Conservation (phyloP, 2,888 invertebrate species). For the Noctua janthina region DNA sequence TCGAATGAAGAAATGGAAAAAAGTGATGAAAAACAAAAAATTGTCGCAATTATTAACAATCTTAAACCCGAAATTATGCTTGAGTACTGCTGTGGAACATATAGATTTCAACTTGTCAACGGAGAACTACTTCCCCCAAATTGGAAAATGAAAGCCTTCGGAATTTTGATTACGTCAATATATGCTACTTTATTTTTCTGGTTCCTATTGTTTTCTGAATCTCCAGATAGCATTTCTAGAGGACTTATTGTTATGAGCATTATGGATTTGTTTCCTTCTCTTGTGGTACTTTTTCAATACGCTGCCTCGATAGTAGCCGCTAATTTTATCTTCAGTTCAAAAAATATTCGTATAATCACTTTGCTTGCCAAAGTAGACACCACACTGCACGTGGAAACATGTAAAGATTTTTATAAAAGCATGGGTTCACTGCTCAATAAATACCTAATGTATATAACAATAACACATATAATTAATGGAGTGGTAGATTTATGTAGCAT, state of each 20-base stretch:
- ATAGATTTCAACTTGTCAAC: slow-evolving; percentile 15
- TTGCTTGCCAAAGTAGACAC: slow-evolving; percentile 71
- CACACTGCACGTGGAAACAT: slow-evolving; percentile 63
- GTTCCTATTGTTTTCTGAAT: slow-evolving; percentile 43
- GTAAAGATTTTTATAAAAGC: slow-evolving; percentile 68
- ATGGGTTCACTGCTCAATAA: slow-evolving; percentile 59
- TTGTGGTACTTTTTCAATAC: slow-evolving; percentile 71
- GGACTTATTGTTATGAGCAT: neutral
- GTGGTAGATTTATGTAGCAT: slow-evolving; percentile 58
- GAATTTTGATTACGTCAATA: slow-evolving; percentile 13
- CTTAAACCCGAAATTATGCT: slow-evolving; percentile 21
- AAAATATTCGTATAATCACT: slow-evolving; percentile 68
- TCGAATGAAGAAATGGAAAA: neutral
- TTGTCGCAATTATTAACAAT: slow-evolving; percentile 19
- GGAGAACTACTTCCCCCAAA: slow-evolving; percentile 17
- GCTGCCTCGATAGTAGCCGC: slow-evolving; percentile 55
- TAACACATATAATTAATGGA: slow-evolving; percentile 60
- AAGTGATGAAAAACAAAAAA: slow-evolving; percentile 4
- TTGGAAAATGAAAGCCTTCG: slow-evolving; percentile 31
- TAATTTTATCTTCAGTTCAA: slow-evolving; percentile 64
- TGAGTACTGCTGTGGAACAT: slow-evolving; percentile 35
- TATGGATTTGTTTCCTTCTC: slow-evolving; percentile 15
- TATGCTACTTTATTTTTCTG: slow-evolving; percentile 15
- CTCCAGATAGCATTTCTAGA: neutral
- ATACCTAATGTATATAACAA: slow-evolving; percentile 54